Evolutionary conservation across 2,113 vertebrate species (phyloP).

Genomic region (Trematomus loennbergii): DNA sequence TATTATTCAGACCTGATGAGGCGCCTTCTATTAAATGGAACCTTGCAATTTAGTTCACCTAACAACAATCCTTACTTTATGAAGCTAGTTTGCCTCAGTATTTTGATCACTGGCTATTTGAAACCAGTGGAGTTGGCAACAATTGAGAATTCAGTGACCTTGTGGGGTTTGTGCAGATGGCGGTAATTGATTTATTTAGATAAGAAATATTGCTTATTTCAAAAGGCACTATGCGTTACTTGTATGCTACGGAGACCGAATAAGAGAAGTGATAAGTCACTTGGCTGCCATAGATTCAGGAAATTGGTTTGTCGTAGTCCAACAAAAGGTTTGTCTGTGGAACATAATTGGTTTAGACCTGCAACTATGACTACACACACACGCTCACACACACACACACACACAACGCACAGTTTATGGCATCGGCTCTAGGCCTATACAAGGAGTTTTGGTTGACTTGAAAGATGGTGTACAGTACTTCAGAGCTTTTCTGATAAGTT

Average conservation of each 20-base stretch:
- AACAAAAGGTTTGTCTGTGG: conserved; percentile 70
- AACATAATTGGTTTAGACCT: conserved; percentile 63
- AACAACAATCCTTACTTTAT: conserved; percentile 68
- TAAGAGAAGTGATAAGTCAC: conserved; percentile 71
- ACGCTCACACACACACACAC: background rate
- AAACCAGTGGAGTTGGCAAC: conserved; percentile 26
- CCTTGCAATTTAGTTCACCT: conserved; percentile 75
- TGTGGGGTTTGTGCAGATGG: conserved; percentile 34
- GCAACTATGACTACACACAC: conserved; percentile 46
- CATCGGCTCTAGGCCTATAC: conserved; percentile 30
- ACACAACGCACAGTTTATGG: conserved; percentile 12
- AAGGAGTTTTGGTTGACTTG: conserved; percentile 51
- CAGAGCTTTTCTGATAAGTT: conserved; percentile 57
- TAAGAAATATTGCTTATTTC: conserved; percentile 65
- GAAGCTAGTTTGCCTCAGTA: conserved; percentile 53
- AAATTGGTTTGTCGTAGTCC: conserved; percentile 78
- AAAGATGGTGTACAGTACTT: conserved; percentile 60
- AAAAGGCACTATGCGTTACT: conserved; percentile 48
- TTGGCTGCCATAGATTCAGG: conserved; percentile 70
- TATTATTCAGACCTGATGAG: conserved; percentile 80
- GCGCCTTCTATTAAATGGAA: conserved; percentile 70
- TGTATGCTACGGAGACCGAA: conserved; percentile 61
- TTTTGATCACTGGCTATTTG: conserved; percentile 58
- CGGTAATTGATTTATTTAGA: conserved; percentile 72
- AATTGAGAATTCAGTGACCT: conserved; percentile 48